These are phyloP conservation scores for Chrysogorgia sp. DNA, from an alignment of 92 coral and sea anemone genomes.

Conservation along the genomic window DNA sequence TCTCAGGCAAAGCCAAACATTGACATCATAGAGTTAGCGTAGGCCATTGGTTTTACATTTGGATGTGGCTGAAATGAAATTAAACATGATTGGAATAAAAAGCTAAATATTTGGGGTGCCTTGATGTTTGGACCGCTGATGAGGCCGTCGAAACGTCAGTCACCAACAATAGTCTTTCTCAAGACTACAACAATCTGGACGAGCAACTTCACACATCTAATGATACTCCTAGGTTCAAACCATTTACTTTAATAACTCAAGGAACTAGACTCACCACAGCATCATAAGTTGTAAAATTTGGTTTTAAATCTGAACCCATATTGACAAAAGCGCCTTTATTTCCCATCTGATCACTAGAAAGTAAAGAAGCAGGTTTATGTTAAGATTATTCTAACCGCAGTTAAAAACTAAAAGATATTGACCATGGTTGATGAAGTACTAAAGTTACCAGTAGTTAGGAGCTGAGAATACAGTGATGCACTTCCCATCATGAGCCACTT, in stretches of 20 bases:
- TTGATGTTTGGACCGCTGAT: not conserved
- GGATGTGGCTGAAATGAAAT: conserved; percentile 85
- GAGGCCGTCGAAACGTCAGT: too few relatives aligned
- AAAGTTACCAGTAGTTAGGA: conserved; percentile 96
- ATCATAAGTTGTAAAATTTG: conserved; percentile 86
- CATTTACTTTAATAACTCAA: not conserved
- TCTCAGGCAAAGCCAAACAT: conserved; percentile 87
- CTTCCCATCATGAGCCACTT: conserved; percentile 86
- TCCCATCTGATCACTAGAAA: conserved; percentile 90
- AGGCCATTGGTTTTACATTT: conserved; percentile 97
- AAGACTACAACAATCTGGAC: too few relatives aligned
- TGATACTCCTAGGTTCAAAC: too few relatives aligned
- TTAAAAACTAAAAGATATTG: not conserved
- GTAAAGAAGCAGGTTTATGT: not conserved
- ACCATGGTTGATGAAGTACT: too few relatives aligned
- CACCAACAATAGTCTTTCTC: too few relatives aligned
- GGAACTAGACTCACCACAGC: conserved; percentile 79
- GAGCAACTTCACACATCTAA: too few relatives aligned
- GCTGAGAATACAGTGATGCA: conserved; percentile 97
- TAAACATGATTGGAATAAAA: too few relatives aligned
- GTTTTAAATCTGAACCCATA: conserved; percentile 82
- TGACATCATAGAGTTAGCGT: conserved; percentile 91
- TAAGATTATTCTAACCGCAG: not conserved
- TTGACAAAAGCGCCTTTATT: conserved; percentile 96
- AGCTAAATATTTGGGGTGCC: not conserved